Percentiles rank a stretch among this genome's conserved stretches.
phyloP scores from a whole-genome alignment of 30 jellyfish, hydroid and myxozoan genomes.

The Kudoa iwatai region DNA sequence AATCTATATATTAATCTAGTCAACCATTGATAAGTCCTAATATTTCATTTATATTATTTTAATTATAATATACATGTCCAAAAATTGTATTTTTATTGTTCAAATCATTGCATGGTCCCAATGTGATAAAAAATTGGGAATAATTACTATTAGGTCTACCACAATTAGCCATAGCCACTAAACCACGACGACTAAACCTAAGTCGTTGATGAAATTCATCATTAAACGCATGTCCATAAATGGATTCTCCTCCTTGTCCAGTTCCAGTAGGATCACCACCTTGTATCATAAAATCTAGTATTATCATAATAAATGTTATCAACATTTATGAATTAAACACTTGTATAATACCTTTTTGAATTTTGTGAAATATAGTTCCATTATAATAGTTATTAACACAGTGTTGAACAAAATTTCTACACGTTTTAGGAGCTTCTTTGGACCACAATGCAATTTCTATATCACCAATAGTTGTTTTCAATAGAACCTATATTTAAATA shows the following conservation, averaged over 20 bases:
- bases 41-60: slow-evolving; percentile 13
- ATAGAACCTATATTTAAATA: slow-evolving; percentile 13
- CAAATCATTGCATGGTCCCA: slow-evolving; percentile 47
- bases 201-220: slow-evolving; percentile 93
- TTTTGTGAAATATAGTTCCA: slow-evolving; percentile 45
- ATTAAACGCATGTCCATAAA: not conserved
- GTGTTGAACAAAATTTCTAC: slow-evolving; percentile 58
- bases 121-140: slow-evolving; percentile 78
- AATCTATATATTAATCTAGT: slow-evolving; percentile 6
- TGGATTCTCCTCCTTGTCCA: slow-evolving; percentile 18
- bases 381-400: slow-evolving; percentile 60
- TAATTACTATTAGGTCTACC: slow-evolving; percentile 70
- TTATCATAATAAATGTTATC: slow-evolving; percentile 3
- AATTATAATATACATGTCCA: slow-evolving; percentile 41
- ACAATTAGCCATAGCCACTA: slow-evolving; percentile 95
- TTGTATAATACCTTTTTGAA: slow-evolving; percentile 39
- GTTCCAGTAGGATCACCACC: slow-evolving; percentile 98
- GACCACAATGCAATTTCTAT: slow-evolving; percentile 92
- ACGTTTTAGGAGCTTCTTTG: slow-evolving; percentile 93
- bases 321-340: not conserved
- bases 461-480: slow-evolving; percentile 71
- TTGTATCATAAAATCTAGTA: slow-evolving; percentile 50
- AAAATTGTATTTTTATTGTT: slow-evolving; percentile 59
- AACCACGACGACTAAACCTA: slow-evolving; percentile 55
- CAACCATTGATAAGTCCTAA: not conserved